These are phyloP conservation scores for Centrocercus urophasianus DNA, from an alignment of 2,113 vertebrate species.

Conservation along the genomic window DNA sequence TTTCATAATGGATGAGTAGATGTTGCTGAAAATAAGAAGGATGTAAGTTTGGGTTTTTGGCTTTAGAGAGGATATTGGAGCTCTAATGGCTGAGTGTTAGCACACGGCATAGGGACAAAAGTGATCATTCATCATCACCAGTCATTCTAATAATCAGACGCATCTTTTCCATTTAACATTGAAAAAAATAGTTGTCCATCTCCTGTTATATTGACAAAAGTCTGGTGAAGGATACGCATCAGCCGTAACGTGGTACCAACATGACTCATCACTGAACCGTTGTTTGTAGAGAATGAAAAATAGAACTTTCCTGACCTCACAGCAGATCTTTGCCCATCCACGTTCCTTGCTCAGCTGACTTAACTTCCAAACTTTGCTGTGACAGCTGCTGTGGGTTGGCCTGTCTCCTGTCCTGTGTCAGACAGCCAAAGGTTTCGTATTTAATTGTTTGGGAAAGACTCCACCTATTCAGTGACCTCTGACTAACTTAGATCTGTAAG, in stretches of 20 bases:
- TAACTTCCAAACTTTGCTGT: background rate
- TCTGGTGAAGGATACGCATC: conserved; percentile 26
- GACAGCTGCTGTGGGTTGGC: background rate
- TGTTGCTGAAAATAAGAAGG: background rate
- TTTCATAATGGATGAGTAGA: background rate
- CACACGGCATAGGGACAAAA: background rate
- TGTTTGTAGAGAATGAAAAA: background rate
- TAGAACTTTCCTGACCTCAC: background rate
- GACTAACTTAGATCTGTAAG: background rate
- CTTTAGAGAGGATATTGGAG: background rate
- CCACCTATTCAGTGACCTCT: background rate
- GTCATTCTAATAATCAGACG: background rate
- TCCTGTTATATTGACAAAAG: background rate
- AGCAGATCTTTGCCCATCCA: background rate
- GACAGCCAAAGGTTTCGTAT: background rate
- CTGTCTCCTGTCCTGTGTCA: background rate
- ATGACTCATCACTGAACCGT: background rate
- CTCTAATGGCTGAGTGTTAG: background rate
- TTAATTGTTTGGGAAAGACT: background rate
- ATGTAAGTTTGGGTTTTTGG: background rate
- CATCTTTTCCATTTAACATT: background rate
- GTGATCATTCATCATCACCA: conserved; percentile 9
- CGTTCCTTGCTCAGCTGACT: background rate
- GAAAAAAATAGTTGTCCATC: background rate
- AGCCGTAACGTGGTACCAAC: conserved; percentile 4